These are phyloP conservation scores for Pseudorasbora parva DNA, from an alignment of 2,113 vertebrate genomes.

Conservation along the genomic window DNA sequence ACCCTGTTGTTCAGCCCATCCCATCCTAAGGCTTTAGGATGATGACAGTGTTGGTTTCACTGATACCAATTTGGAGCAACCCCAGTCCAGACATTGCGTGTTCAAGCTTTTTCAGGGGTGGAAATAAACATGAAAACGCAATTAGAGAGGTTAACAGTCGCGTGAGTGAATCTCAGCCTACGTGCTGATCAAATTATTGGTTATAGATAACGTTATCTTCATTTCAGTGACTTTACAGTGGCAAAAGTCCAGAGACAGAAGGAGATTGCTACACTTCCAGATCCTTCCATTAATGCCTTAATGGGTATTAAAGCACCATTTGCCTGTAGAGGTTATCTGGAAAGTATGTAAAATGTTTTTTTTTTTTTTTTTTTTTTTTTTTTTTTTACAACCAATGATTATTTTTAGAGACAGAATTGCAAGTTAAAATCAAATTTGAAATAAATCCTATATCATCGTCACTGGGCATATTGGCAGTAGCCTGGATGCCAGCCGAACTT, in stretches of 20 bases:
- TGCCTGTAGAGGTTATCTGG: neutral
- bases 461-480: neutral
- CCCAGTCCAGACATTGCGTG: neutral
- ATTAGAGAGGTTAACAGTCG: neutral
- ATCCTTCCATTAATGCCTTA: conserved; percentile 6
- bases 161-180: neutral
- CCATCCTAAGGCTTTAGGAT: conserved; percentile 29
- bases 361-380: too few species aligned
- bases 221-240: conserved; percentile 32
- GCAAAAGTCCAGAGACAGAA: conserved; percentile 42
- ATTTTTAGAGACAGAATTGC: neutral
- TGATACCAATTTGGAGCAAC: conserved; percentile 16
- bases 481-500: too few species aligned
- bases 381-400: neutral
- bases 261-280: conserved; percentile 3
- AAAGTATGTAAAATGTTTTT: conserved; percentile 5
- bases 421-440: neutral
- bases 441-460: neutral
- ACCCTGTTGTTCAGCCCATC: conserved; percentile 31
- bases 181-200: conserved; percentile 13
- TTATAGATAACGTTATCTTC: conserved; percentile 27
- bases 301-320: neutral
- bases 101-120: neutral
- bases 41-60: conserved; percentile 21
- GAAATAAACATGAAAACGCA: conserved; percentile 10